Base-by-base conservation (phyloP, 1,140 invertebrate species). In the Samia ricini region DNA sequence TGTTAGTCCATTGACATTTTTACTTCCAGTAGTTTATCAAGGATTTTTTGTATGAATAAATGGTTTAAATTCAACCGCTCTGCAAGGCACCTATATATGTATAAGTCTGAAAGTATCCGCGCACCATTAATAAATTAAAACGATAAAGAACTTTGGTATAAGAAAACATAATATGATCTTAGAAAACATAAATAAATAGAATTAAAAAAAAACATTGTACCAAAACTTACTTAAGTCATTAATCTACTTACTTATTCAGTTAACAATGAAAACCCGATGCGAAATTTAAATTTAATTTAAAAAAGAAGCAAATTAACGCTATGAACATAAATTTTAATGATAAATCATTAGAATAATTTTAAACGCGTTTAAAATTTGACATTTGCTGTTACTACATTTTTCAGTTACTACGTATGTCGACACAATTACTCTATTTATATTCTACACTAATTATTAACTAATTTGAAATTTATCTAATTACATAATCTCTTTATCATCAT, bases 121-220 rank as follows among this genome's bases (percentile, higher is more conserved):
- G 6, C 23, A n/a, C n/a, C 51, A 52, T 52, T 52, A 52, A 52
- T 52, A 52, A 52, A 52, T 52, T 21, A 52, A 52, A 52, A 52
- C 51, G 23, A 52, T 22, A 23, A 52, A 22, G 12, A 52, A 23
- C 51, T 52, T 52, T 52, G 51, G 51, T 52, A 52, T 22, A 23
- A 52, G 19, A 22, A 52, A 52, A 22, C 12, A 22, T 52, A 52
- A 21, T 22, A 52, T 2, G 23, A 22, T 12, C 20, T 22, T 52
- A 52, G n/a, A 52, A 52, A 52, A n/a, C n/a, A n/a, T n/a, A n/a
- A 52, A 21, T 52, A 52, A 22, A 52, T 52, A 20, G 23, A 52
- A 52, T n/a, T n/a, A 42, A 42, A 52, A 52, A 19, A 52, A 18
- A 10, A 20, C 19, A 3, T 21, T 22, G 12, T 22, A 52, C 22